A percentile compares a stretch with the other conserved stretches of the same genome.
Evolutionary conservation across 2,113 vertebrate species (phyloP).

Genomic region (Alces alces): DNA sequence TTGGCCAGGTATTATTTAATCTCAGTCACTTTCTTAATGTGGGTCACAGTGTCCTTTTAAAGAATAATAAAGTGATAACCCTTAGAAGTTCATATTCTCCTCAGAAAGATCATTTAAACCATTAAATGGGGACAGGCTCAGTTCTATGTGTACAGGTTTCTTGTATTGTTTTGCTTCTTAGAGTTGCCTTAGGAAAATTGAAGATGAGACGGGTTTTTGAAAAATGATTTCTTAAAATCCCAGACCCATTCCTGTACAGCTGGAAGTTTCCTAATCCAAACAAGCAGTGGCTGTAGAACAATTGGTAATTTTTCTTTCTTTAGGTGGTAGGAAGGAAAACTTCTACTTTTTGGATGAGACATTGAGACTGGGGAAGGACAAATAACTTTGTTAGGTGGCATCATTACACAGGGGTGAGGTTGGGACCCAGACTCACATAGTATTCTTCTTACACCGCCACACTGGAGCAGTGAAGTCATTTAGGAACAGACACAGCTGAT

Average conservation of each 20-base stretch:
- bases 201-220: background rate
- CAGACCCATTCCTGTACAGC: background rate
- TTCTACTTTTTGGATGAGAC: background rate
- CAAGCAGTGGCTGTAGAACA: background rate
- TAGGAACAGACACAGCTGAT: background rate
- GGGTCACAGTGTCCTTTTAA: background rate
- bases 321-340: background rate
- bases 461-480: background rate
- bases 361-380: background rate
- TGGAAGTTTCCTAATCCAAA: background rate
- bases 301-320: background rate
- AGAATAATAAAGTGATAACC: background rate
- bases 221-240: constrained; percentile 4
- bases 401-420: background rate
- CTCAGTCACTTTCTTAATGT: background rate
- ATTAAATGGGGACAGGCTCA: background rate
- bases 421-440: background rate
- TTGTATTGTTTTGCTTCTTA: background rate
- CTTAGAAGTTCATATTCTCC: background rate
- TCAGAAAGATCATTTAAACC: background rate
- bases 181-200: background rate
- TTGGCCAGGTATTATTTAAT: background rate
- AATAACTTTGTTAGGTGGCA: background rate
- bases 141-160: background rate
- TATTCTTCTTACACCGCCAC: background rate